These are phyloP conservation scores for Thomomys bottae DNA, from an alignment of 2,113 vertebrate species.

Conservation along the genomic window DNA sequence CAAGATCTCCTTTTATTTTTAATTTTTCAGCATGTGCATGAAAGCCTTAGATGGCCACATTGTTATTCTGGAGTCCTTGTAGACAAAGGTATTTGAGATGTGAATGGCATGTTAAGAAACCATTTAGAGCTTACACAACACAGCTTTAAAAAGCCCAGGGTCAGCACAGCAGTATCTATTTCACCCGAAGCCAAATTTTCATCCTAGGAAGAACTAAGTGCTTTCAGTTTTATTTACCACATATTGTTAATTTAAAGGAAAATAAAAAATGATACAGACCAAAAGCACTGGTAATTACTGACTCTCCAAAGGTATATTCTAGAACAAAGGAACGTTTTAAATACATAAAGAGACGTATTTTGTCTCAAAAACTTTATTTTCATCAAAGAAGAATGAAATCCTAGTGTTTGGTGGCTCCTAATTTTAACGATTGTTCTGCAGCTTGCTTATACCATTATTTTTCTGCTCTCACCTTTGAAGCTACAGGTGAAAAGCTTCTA, in stretches of 20 bases:
- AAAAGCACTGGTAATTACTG: background rate
- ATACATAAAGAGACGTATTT: background rate
- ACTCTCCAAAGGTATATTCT: background rate
- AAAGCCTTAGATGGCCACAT: slow-evolving; percentile 52
- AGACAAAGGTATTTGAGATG: slow-evolving; percentile 67
- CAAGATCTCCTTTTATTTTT: slow-evolving; percentile 40
- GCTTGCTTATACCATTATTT: background rate
- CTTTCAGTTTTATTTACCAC: slow-evolving; percentile 66
- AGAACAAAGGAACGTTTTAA: background rate
- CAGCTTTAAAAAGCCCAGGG: slow-evolving; percentile 59
- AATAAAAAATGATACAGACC: slow-evolving; percentile 56
- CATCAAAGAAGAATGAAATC: background rate
- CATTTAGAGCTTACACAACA: slow-evolving; percentile 70
- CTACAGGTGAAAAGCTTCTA: background rate
- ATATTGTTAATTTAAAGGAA: slow-evolving; percentile 63
- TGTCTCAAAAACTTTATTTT: too few species aligned
- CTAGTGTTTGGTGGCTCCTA: background rate
- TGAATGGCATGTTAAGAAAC: slow-evolving; percentile 74
- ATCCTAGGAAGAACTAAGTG: slow-evolving; percentile 25
- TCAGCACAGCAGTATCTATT: slow-evolving; percentile 68
- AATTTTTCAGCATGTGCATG: background rate
- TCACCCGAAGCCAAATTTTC: slow-evolving; percentile 70
- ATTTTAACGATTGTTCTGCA: background rate
- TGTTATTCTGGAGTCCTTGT: slow-evolving; percentile 64
- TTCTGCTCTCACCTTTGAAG: slow-evolving; percentile 31